Evolutionary conservation across 2,797 vertebrate species (phyloP).

Genomic region (Malurus leucopterus): DNA sequence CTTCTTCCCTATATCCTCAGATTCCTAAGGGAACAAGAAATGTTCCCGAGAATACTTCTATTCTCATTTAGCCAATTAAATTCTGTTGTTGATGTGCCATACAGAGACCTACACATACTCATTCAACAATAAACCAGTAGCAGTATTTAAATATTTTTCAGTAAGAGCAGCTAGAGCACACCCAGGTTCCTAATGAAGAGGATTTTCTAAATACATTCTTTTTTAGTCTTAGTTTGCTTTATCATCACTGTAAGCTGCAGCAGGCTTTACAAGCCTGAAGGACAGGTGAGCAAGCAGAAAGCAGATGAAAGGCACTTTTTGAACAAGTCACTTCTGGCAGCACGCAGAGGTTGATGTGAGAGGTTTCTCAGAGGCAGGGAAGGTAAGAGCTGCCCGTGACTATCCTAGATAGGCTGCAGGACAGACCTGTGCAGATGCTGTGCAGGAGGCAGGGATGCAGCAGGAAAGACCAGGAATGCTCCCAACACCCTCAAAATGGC

Average conservation of each 20-base stretch:
- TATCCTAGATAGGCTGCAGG: background rate
- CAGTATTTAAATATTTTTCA: background rate
- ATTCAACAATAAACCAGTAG: background rate
- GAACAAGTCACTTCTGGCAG: background rate
- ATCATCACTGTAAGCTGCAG: background rate
- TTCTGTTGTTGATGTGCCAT: background rate
- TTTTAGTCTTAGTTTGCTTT: background rate
- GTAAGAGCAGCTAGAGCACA: background rate
- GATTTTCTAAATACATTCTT: background rate
- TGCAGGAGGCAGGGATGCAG: background rate
- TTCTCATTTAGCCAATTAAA: conserved; percentile 30
- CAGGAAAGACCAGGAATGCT: background rate
- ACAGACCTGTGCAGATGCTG: background rate
- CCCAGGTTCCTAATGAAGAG: background rate
- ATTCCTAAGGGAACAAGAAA: background rate
- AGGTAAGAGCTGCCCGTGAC: background rate
- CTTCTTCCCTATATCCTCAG: background rate
- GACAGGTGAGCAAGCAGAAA: conserved; percentile 21
- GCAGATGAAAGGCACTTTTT: conserved; percentile 10
- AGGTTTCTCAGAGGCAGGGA: background rate
- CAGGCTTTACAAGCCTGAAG: background rate
- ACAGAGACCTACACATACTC: background rate
- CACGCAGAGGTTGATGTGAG: conserved; percentile 9
- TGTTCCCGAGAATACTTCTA: background rate
- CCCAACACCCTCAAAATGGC: background rate